These are phyloP conservation scores for Mico argentatus DNA, from an alignment of 2,797 vertebrate genomes.

Conservation along the genomic window DNA sequence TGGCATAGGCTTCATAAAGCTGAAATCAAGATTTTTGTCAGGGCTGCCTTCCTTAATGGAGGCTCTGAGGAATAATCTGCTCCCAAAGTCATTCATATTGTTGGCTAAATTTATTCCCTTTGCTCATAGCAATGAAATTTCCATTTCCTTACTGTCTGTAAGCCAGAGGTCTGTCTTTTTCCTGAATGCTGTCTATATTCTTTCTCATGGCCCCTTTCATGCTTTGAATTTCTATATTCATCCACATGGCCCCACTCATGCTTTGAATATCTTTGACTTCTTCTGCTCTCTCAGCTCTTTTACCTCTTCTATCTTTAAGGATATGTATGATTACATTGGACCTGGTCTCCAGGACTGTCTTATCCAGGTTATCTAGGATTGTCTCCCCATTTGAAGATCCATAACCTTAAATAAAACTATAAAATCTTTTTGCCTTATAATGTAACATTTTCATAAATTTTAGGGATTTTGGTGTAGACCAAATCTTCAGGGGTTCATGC, in stretches of 20 bases:
- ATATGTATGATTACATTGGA: not conserved
- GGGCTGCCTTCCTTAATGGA: not conserved
- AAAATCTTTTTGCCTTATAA: not conserved
- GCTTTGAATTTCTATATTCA: not conserved
- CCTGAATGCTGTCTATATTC: not conserved
- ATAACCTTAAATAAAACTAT: not conserved
- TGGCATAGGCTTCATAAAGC: not conserved
- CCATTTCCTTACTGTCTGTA: not conserved
- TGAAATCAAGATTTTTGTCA: not conserved
- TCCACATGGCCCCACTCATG: not conserved
- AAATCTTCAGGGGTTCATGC: not conserved
- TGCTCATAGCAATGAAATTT: not conserved
- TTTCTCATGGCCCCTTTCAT: not conserved
- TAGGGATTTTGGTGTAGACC: not conserved
- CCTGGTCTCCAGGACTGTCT: not conserved
- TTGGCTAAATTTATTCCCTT: no score
- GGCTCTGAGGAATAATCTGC: accelerated
- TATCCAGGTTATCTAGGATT: not conserved
- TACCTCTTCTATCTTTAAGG: not conserved
- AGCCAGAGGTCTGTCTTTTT: not conserved
- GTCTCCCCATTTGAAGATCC: not conserved
- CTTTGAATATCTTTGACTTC: not conserved
- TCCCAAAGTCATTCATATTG: not conserved
- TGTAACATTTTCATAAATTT: not conserved
- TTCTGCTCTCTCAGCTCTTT: not conserved